Evolutionary conservation across 1,140 invertebrate species (phyloP).

Genomic region (Drosophila teissieri): DNA sequence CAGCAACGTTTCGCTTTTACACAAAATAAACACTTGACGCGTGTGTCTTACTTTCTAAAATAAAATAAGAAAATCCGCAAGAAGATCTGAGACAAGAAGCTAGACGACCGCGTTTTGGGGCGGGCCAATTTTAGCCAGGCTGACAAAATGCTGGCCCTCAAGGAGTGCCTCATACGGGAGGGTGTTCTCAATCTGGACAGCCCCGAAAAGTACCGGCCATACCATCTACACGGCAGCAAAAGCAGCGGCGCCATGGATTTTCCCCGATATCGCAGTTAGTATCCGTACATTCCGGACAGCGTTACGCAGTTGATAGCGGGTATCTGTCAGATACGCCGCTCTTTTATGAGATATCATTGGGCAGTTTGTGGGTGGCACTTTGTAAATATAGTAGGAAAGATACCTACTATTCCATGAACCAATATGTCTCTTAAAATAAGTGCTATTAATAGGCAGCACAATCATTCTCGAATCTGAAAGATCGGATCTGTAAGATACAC

Average conservation of each 20-base stretch:
- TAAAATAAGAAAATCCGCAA: constrained; percentile 55
- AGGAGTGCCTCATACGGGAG: constrained; percentile 81
- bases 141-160: constrained; percentile 72
- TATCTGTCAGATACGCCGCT: constrained; percentile 26
- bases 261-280: constrained; percentile 77
- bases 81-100: constrained; percentile 37
- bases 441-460: constrained; percentile 1
- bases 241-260: constrained; percentile 71
- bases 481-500: neutral
- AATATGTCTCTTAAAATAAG: neutral
- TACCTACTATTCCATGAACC: neutral
- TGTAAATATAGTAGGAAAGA: neutral
- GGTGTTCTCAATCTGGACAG: constrained; percentile 79
- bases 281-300: constrained; percentile 19
- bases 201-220: constrained; percentile 44
- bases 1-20: constrained; percentile 23
- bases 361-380: no score
- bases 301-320: constrained; percentile 18
- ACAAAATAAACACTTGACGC: constrained; percentile 59
- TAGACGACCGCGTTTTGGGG: constrained; percentile 23
- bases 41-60: constrained; percentile 73
- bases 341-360: constrained; percentile 4
- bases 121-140: constrained; percentile 37
- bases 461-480: constrained; percentile 3
- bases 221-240: constrained; percentile 59